Base-by-base conservation (phyloP, 2,888 invertebrate genomes). In the Megaustenia siamemsis region DNA sequence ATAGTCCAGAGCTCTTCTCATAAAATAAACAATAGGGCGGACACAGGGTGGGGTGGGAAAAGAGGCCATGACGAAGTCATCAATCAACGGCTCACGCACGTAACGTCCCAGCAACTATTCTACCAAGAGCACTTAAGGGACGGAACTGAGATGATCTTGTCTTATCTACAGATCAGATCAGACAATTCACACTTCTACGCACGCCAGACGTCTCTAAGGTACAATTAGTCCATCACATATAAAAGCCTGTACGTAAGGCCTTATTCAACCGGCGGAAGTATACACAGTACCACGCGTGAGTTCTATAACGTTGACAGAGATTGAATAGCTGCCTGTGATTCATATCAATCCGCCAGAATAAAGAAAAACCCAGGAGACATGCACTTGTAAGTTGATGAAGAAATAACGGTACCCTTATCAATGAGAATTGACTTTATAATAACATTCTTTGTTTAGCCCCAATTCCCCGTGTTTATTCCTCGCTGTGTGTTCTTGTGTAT, bases 71-170 rank as follows among this genome's bases (percentile, higher is more conserved):
- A 12, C 56, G 77, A 56, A 77, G 24, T 38, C 60, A 77, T 77
- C 77, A 77, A 77, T 77, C 60, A 77, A 32, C 60, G 10, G 77
- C 18, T 60, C 56, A 60, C 56, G n/a, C 77, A 8, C 40, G 38
- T 24, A 76, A 40, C 56, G 24, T 32, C 38, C 40, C 24, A 56
- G 24, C 40, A 77, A 77, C 77, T 60, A 24, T 60, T 77, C 35
- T 28, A 24, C 60, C 60, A 32, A 21, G 49, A 35, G 49, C 24
- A 49, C 49, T 49, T 60, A 10, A 38, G 56, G 56, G 77, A 60
- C 60, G n/a, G 24, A 60, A 77, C 60, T 43, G 40, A 21, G 10
- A 56, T 24, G 60, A 40, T 40, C 60, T 77, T 56, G 60, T 56
- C 77, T 77, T 77, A 77, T 77, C 60, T 60, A 40, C 24, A 38